phyloP scores from a whole-genome alignment of 2,888 invertebrate species.

The Hanleya hanleyi region DNA sequence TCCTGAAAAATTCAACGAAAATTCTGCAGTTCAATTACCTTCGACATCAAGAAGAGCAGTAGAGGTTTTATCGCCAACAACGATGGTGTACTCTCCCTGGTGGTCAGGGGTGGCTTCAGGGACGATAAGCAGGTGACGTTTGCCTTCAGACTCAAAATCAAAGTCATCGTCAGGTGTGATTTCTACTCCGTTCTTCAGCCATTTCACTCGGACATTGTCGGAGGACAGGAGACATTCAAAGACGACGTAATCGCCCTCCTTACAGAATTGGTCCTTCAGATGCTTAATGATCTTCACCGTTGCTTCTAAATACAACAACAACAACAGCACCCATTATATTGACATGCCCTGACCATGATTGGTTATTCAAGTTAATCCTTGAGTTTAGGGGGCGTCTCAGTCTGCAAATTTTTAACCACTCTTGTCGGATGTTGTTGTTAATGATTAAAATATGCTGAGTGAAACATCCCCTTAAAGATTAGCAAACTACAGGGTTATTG shows the following conservation, averaged over 20 bases:
- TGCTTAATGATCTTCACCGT: constrained; percentile 20
- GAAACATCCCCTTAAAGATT: no score
- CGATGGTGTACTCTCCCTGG: constrained; percentile 60
- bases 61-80: constrained; percentile 46
- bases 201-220: neutral
- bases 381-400: no score
- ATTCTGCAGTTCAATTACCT: constrained; percentile 47
- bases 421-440: no score
- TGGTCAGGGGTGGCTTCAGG: constrained; percentile 82
- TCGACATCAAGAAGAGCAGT: constrained; percentile 64
- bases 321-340: no score
- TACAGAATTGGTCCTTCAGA: constrained; percentile 27
- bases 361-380: no score
- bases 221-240: constrained; percentile 19
- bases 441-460: no score
- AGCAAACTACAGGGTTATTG: no score
- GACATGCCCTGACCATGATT: no score
- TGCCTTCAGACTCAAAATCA: constrained; percentile 26
- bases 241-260: constrained; percentile 38
- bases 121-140: constrained; percentile 76
- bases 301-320: neutral
- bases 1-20: no score
- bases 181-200: constrained; percentile 91
- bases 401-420: no score
- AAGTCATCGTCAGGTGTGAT: constrained; percentile 76